phyloP scores from a whole-genome alignment of 2,888 invertebrate species.

The Tanytarsus gracilentus region DNA sequence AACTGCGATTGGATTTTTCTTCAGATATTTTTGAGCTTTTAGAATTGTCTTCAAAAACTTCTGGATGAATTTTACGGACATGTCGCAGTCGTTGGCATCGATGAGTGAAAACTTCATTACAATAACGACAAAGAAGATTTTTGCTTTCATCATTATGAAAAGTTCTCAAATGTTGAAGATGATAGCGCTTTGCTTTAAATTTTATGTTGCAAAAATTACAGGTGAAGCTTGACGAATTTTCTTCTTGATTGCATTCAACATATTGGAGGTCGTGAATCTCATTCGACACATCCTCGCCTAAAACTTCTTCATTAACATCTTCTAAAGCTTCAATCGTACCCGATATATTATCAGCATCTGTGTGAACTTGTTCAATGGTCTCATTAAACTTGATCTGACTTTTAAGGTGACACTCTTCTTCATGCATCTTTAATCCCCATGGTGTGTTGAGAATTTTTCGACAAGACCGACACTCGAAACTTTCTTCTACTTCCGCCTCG shows the following conservation, averaged over 20 bases:
- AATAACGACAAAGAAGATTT: background rate
- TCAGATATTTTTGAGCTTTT: background rate
- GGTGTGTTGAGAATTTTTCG: background rate
- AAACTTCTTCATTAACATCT: background rate
- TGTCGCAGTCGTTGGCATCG: constrained; percentile 8
- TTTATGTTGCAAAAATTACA: too few relatives aligned
- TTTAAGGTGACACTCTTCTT: background rate
- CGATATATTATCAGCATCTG: background rate
- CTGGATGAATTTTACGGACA: background rate
- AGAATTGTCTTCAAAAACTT: constrained; percentile 5
- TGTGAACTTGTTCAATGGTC: background rate
- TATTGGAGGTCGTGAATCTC: background rate
- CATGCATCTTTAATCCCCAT: background rate
- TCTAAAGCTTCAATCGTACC: background rate
- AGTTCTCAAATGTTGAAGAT: constrained; percentile 34
- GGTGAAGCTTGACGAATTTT: constrained; percentile 32
- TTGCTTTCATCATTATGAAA: background rate
- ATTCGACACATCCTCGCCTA: background rate
- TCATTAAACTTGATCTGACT: background rate
- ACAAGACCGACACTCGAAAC: background rate
- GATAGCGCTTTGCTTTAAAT: constrained; percentile 35
- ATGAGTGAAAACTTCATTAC: background rate
- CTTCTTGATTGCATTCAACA: background rate
- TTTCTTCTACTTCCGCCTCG: background rate
- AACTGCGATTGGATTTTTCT: background rate